Base-by-base conservation (phyloP, 1,140 invertebrate species). In the Drosophila lini region DNA sequence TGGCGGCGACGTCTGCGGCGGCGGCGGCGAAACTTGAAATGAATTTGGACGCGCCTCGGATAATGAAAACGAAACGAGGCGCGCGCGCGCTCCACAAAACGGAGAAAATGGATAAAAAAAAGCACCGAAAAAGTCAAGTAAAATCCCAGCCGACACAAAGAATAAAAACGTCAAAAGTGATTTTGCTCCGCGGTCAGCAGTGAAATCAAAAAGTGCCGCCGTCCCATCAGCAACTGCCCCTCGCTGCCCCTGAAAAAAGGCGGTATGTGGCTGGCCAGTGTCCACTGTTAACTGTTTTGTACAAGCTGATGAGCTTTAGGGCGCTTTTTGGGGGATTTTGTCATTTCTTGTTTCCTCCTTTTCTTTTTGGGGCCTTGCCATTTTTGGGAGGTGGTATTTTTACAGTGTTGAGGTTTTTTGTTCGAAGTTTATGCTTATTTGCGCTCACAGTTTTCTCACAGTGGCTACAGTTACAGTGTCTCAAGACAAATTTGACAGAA, bases 91-190 rank as follows among this genome's bases (percentile, higher is more conserved):
- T 83, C 64, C 75, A 71, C 57, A 67, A 78, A 64, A 61, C 55
- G 25, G 56, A 47, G 60, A 45, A 65, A 64, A 61, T 59, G 47
- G 47, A 38, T 52, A 50, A 69, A 32, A 71, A 71, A 82, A 60
- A 45, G 41, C 40, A 34, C 40, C 44, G 16, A 53, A 61, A 68
- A 63, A 74, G 56, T 45, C 69, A 78, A 78, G 64, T 78, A 69
- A 77, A 78, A 61, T 60, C 75, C 80, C 48, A 85, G 74, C 65
- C 62, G 80, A 90, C 74, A 81, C 70, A 89, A 71, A 81, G 84
- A 89, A 89, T 86, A 89, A 85, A 88, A 90, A 84, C 85, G 84
- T 89, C 85, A 89, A 89, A 89, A 89, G 85, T 81, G 81, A 89
- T 90, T 89, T 89, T 90, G 86, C 70, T 78, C 77, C 79, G 81